These are phyloP conservation scores for Trichonephila inaurata DNA, from an alignment of 1,140 invertebrate genomes.

Conservation along the genomic window DNA sequence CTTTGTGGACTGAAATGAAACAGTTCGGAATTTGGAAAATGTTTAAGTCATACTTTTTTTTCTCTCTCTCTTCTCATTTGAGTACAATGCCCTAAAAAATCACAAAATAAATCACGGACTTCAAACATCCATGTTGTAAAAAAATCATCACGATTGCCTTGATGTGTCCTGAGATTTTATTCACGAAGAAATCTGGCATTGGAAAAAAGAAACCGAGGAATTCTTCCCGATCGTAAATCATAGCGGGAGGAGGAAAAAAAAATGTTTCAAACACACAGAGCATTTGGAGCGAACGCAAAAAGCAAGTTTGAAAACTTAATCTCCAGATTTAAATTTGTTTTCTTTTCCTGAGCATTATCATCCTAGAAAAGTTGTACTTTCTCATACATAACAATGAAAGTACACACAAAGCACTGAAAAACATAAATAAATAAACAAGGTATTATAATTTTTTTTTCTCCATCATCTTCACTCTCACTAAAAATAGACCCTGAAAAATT, in stretches of 20 bases:
- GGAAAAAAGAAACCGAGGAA: conserved; percentile 3
- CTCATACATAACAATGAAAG: conserved; percentile 68
- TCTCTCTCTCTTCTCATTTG: neutral
- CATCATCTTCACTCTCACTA: neutral
- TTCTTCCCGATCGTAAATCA: conserved; percentile 39
- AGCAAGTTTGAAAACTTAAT: conserved; percentile 62
- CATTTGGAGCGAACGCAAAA: neutral
- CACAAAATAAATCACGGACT: neutral
- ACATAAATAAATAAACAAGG: conserved; percentile 52
- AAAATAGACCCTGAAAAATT: conserved; percentile 19
- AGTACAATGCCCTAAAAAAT: neutral
- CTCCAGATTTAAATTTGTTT: conserved; percentile 51
- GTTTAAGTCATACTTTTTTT: neutral
- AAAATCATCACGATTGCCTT: neutral
- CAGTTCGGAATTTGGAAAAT: neutral
- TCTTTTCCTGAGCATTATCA: neutral
- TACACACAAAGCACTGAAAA: neutral
- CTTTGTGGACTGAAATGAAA: neutral
- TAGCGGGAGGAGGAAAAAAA: neutral
- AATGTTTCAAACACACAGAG: neutral
- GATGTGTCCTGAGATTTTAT: conserved; percentile 5
- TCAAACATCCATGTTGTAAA: neutral
- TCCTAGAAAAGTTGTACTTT: neutral
- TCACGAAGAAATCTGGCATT: neutral
- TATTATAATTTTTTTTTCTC: neutral